Evolutionary conservation across 2,113 vertebrate species (phyloP), one percentile per base, ranked within the genome.

Genomic region (Leucoraja erinaceus): DNA sequence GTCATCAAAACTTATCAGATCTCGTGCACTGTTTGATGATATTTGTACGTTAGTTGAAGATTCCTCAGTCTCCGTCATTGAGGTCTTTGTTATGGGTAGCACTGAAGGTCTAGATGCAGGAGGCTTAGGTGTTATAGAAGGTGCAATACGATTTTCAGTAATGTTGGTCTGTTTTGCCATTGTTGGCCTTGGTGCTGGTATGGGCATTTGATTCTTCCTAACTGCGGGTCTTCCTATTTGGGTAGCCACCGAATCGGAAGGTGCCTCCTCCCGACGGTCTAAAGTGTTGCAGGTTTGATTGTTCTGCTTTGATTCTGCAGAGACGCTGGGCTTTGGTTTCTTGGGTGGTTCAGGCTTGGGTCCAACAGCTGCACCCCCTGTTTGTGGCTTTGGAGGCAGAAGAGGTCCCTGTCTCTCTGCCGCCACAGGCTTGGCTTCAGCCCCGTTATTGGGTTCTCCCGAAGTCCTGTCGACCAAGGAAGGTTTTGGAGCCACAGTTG

Each of bases 1-100:
- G 93, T 97, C 97, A 94, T 97, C 97, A 94, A 97, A 97, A 94
- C 96, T 97, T 94, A 97, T 97, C 59, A 97, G 95, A 94, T 97
- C 96, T 28, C 96, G 93, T 93, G 96, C 96, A 70, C 93, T 94
- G 12, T 83, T 93, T n/a, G 93, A 75, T 92, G 93, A 95, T 94
- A 93, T 95, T 76, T 95, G 96, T 4, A 76, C 76, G 16, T 3
- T 94, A 76, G 93, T 31, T 94, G 94, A 59, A 93, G 95, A 33
- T 16, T 94, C 94, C 77, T 97, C 97, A 9, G 94, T 96, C 28
- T 94, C 93, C 16, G 95, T 93, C 72, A 93, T 93, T 66, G 94
- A 81, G 92, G 79, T 94, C 83, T 96, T 96, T 90, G 95, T 94
- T 93, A 96, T 97, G 38, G 94, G 94, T 93, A 96, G 63, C 5